phyloP scores from a whole-genome alignment of 2,888 invertebrate species.

The Hydrotaea cyrtoneurina region DNA sequence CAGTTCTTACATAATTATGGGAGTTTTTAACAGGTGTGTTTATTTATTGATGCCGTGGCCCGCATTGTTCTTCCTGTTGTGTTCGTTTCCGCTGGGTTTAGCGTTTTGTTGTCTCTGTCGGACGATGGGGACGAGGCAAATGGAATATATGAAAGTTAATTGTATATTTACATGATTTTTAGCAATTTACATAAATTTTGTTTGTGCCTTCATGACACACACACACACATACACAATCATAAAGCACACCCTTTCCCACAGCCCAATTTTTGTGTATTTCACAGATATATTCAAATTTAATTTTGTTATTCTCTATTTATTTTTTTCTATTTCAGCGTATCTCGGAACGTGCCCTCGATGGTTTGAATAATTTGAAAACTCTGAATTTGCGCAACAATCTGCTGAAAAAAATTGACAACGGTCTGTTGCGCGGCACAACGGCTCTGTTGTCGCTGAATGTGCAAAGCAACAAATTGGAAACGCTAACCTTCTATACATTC shows the following conservation, averaged over 20 bases:
- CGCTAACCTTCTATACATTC: conserved; percentile 87
- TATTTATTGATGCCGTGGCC: conserved; percentile 11
- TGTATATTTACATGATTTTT: conserved; percentile 61
- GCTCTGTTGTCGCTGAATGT: conserved; percentile 88
- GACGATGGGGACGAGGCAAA: conserved; percentile 14
- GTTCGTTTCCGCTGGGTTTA: background rate
- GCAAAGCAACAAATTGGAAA: conserved; percentile 88
- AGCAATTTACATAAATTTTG: conserved; percentile 63
- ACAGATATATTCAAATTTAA: conserved; percentile 32
- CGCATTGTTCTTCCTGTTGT: conserved; percentile 20
- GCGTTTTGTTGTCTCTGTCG: background rate
- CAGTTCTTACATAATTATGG: conserved; percentile 32
- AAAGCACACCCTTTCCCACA: background rate
- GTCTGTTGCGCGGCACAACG: conserved; percentile 87
- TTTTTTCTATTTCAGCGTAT: conserved; percentile 82
- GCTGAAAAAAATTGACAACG: conserved; percentile 86
- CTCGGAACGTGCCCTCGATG: conserved; percentile 89
- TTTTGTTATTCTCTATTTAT: conserved; percentile 17
- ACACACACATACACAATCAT: background rate
- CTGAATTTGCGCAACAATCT: conserved; percentile 89
- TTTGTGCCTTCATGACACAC: conserved; percentile 69
- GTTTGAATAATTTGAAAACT: conserved; percentile 87
- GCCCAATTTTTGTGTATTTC: background rate
- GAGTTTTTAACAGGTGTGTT: conserved; percentile 55
- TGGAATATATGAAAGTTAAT: conserved; percentile 61